Conservation (phyloP, 2,113 vertebrate genomes). For the Chrysochloris asiatica region DNA sequence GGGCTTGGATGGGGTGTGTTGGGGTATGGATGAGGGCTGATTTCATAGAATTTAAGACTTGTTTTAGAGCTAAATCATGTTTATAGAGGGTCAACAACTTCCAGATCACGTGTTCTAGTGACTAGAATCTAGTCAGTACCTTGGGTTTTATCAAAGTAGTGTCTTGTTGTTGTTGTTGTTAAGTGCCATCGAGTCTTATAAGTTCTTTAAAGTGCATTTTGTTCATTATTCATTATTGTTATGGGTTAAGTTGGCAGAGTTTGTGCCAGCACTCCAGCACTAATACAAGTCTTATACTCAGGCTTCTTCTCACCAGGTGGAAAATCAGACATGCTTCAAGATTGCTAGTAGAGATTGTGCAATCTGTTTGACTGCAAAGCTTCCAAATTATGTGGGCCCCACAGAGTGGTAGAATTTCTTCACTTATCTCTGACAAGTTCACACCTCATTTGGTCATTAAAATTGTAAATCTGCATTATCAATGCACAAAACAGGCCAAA, state of each 20-base stretch:
- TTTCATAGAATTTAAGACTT: neutral
- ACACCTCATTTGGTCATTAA: slow-evolving; percentile 73
- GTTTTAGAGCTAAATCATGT: neutral
- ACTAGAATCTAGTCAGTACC: neutral
- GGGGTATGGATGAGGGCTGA: neutral
- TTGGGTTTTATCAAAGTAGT: neutral
- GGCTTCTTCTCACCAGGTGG: slow-evolving; percentile 76
- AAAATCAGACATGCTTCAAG: slow-evolving; percentile 74
- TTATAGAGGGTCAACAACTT: slow-evolving; percentile 26
- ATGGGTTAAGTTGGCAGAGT: slow-evolving; percentile 64
- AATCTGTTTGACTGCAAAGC: slow-evolving; percentile 73
- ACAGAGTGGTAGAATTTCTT: slow-evolving; percentile 73
- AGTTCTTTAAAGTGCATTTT: slow-evolving; percentile 52
- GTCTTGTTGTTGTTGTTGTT: too few species aligned
- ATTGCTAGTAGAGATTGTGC: slow-evolving; percentile 58
- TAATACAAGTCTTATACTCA: slow-evolving; percentile 61
- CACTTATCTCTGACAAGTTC: slow-evolving; percentile 73
- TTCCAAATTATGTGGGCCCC: slow-evolving; percentile 74
- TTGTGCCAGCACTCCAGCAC: slow-evolving; percentile 58
- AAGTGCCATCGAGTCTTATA: neutral
- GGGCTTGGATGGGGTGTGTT: neutral
- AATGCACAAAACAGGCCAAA: slow-evolving; percentile 56
- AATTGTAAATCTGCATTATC: slow-evolving; percentile 67
- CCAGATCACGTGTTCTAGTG: neutral
- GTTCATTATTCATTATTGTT: slow-evolving; percentile 52